phyloP scores from a whole-genome alignment of 53 echinoderm and acorn worm species.

The Apostichopus leukothele region DNA sequence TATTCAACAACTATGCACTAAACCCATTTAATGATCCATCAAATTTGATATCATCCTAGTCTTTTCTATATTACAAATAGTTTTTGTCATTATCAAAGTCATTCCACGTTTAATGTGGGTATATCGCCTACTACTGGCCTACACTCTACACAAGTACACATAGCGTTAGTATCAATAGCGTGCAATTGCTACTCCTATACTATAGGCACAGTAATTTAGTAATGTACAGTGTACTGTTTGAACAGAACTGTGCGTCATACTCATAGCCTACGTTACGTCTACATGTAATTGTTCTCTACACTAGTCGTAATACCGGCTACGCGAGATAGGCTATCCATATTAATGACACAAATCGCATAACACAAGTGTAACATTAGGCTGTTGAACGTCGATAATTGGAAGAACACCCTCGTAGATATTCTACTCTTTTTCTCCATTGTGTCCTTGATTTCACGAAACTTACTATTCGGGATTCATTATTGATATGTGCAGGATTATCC shows the following conservation, averaged over 20 bases:
- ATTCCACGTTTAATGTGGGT: too few relatives aligned
- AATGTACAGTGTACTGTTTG: not conserved
- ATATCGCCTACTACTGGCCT: too few relatives aligned
- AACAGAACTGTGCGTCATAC: not conserved
- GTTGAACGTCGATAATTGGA: not conserved
- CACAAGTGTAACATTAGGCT: conserved; percentile 14
- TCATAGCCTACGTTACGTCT: not conserved
- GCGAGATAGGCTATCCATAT: conserved; percentile 5
- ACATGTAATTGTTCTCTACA: not conserved
- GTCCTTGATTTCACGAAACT: conserved; percentile 51
- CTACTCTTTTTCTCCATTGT: not conserved
- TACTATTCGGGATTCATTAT: conserved; percentile 99
- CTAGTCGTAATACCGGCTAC: conserved; percentile 27
- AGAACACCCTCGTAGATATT: conserved; percentile 16
- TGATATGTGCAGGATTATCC: conserved; percentile 76
- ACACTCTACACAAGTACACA: too few relatives aligned
- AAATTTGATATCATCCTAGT: too few relatives aligned
- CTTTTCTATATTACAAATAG: too few relatives aligned
- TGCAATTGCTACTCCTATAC: not conserved
- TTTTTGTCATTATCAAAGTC: too few relatives aligned
- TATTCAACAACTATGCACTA: too few relatives aligned
- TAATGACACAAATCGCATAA: not conserved
- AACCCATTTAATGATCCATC: too few relatives aligned
- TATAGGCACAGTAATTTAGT: not conserved
- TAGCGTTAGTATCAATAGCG: not conserved